A percentile compares a stretch with the other conserved stretches of the same genome.
These are phyloP conservation scores for Spilarctia lutea DNA, from an alignment of 2,888 invertebrate species.

Conservation along the genomic window DNA sequence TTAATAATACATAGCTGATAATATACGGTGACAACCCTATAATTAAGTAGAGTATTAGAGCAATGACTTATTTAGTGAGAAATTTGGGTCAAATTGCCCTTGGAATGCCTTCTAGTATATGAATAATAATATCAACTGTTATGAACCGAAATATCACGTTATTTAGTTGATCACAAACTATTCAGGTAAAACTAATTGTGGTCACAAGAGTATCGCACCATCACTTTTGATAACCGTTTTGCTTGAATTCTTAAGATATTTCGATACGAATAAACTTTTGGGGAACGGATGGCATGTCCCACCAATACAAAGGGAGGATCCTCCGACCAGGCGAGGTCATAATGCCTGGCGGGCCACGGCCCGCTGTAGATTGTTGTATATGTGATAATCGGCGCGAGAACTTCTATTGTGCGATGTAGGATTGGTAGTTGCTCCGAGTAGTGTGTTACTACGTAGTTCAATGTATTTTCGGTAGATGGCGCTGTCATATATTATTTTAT, in stretches of 20 bases:
- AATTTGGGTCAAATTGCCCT: not conserved
- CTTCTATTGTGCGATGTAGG: no score
- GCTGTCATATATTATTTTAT: no score
- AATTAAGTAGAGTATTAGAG: not conserved
- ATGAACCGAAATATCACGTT: not conserved
- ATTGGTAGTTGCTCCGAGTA: no score
- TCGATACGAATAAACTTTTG: no score
- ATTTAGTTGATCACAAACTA: not conserved
- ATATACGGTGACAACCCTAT: not conserved
- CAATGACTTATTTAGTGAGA: not conserved
- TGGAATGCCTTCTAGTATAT: not conserved
- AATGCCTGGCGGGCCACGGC: no score
- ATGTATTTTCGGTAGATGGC: no score
- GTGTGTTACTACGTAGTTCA: no score
- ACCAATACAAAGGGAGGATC: no score
- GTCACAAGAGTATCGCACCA: not conserved
- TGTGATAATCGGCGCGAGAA: no score
- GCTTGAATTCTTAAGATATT: not conserved
- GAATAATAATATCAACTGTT: not conserved
- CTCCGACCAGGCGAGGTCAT: no score
- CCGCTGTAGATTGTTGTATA: no score
- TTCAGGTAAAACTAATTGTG: not conserved
- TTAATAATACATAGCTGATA: not conserved
- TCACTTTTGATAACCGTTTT: not conserved
- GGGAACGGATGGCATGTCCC: no score